Conservation (phyloP, 2,797 vertebrate genomes). For the Ara ararauna region DNA sequence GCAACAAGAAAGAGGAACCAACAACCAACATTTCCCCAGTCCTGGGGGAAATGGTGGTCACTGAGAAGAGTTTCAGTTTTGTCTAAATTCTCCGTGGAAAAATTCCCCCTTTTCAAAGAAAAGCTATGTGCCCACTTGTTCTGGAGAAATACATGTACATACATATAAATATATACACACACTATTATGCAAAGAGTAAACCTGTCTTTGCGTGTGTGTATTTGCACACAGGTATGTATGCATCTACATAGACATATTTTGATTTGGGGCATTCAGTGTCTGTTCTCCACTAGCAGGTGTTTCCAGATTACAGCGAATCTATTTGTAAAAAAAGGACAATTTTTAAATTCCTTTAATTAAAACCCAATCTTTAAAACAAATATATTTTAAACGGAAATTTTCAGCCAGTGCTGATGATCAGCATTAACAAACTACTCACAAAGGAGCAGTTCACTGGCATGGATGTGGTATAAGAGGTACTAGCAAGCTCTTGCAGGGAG, state of each 20-base stretch:
- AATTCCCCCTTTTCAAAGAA: constrained; percentile 25
- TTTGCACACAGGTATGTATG: neutral
- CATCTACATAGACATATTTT: neutral
- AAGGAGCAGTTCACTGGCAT: rapidly evolving
- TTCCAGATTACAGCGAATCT: neutral
- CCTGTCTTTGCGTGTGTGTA: neutral
- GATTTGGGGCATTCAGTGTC: neutral
- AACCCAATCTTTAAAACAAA: neutral
- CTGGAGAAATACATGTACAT: neutral
- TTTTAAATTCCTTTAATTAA: neutral
- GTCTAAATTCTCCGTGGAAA: neutral
- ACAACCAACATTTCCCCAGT: neutral
- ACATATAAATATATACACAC: neutral
- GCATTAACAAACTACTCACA: neutral
- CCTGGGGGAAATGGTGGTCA: constrained; percentile 8
- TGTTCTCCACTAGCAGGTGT: neutral
- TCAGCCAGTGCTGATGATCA: neutral
- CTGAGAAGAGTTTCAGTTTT: neutral
- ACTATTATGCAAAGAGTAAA: neutral
- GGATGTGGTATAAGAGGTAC: neutral
- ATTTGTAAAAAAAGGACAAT: neutral
- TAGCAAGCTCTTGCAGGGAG: rapidly evolving
- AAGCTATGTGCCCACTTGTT: neutral
- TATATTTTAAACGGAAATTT: neutral
- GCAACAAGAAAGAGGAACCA: neutral